phyloP scores from a whole-genome alignment of 2,113 vertebrate species.

The Protobothrops flavoviridis region DNA sequence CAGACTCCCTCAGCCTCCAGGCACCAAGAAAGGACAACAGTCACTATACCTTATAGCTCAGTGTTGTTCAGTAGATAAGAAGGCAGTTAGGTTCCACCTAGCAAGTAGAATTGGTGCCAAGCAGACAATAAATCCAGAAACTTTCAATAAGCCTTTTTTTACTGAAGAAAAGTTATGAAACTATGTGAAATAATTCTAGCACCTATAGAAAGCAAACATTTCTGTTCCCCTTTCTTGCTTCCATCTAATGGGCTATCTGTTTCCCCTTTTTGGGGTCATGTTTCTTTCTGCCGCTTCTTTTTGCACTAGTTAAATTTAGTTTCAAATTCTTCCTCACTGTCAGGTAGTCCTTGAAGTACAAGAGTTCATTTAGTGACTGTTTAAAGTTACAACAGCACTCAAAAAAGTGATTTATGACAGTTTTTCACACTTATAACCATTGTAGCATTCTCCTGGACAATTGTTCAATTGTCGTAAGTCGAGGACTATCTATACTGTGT shows the following conservation, averaged over 20 bases:
- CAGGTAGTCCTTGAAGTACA: not conserved
- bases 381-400: not conserved
- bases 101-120: not conserved
- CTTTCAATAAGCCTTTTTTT: not conserved
- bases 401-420: not conserved
- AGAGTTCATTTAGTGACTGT: not conserved
- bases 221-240: not conserved
- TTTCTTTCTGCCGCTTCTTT: not conserved
- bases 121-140: not conserved
- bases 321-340: not conserved
- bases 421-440: not conserved
- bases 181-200: not conserved
- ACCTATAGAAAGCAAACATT: not conserved
- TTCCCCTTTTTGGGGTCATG: not conserved
- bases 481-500: not conserved
- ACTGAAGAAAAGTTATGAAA: not conserved
- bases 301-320: not conserved
- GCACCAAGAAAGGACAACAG: not conserved
- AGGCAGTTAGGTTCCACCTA: not conserved
- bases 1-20: not conserved
- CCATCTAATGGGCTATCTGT: not conserved
- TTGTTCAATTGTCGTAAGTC: not conserved
- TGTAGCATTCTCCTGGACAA: not conserved
- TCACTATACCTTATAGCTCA: not conserved
- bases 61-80: not conserved